These are phyloP conservation scores for Sanderia malayensis DNA, from an alignment of 30 jellyfish, hydroid and myxozoan genomes.

Conservation along the genomic window DNA sequence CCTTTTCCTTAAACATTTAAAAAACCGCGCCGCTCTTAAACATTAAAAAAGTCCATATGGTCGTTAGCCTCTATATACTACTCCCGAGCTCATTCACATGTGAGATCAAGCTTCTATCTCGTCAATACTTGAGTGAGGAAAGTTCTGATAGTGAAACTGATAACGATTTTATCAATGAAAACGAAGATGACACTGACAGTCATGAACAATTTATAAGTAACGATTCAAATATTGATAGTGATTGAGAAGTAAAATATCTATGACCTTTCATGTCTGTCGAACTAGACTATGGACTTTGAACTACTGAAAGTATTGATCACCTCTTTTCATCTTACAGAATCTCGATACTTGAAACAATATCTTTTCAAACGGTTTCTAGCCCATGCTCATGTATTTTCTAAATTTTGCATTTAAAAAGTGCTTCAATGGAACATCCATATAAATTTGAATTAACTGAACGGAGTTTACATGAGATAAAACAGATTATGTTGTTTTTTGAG, in stretches of 20 bases:
- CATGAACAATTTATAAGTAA: not conserved
- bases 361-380: slow-evolving; percentile 1
- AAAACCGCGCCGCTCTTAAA: no score
- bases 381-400: not conserved
- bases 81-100: slow-evolving; percentile 1
- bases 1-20: no score
- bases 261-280: not conserved
- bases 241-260: not conserved
- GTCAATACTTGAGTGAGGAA: not conserved
- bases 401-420: not conserved
- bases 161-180: not conserved
- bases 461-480: not conserved
- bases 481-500: not conserved
- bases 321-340: not conserved
- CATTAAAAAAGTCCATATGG: no score
- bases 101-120: slow-evolving; percentile 1
- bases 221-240: not conserved
- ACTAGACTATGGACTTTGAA: not conserved
- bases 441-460: not conserved
- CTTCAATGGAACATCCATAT: not conserved
- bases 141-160: not conserved
- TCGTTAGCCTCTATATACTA: no score
- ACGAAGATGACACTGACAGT: not conserved
- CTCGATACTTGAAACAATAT: not conserved
- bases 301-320: not conserved